A percentile compares a stretch with the other conserved stretches of the same genome.
Evolutionary conservation across 1,140 invertebrate genomes (phyloP).

Genomic region (Dendrolimus punctatus): DNA sequence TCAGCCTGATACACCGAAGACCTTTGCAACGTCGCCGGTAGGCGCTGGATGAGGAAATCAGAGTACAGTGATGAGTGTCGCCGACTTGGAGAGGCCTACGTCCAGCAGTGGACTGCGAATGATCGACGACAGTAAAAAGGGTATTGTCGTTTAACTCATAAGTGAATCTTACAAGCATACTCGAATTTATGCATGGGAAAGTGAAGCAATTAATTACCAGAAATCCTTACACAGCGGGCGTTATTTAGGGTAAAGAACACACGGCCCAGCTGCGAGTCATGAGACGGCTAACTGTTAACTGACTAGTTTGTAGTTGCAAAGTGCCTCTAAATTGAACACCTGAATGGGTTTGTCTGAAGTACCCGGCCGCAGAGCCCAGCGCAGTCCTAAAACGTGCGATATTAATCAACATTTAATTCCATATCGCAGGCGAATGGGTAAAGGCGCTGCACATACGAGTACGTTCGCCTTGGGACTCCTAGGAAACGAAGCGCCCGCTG

Average conservation of each 20-base stretch:
- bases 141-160: no score
- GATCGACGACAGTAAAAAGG: no score
- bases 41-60: no score
- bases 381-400: conserved; percentile 40
- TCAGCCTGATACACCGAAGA: no score
- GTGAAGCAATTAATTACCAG: conserved; percentile 15
- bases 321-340: conserved; percentile 47
- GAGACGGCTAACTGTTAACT: conserved; percentile 25
- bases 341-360: conserved; percentile 27
- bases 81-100: not conserved
- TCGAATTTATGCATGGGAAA: not conserved
- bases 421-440: conserved; percentile 34
- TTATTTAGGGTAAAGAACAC: conserved; percentile 13
- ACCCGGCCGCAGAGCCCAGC: conserved; percentile 3
- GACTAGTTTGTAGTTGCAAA: conserved; percentile 46
- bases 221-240: conserved; percentile 11
- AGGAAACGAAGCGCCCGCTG: conserved; percentile 44
- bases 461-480: conserved; percentile 38
- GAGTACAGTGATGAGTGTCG: not conserved
- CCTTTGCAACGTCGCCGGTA: no score
- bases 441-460: conserved; percentile 36
- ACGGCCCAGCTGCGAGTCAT: conserved; percentile 14
- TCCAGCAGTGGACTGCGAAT: no score
- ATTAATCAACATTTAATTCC: conserved; percentile 69
- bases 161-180: no score